phyloP scores from a whole-genome alignment of 2,113 vertebrate species.

The Alligator sinensis region DNA sequence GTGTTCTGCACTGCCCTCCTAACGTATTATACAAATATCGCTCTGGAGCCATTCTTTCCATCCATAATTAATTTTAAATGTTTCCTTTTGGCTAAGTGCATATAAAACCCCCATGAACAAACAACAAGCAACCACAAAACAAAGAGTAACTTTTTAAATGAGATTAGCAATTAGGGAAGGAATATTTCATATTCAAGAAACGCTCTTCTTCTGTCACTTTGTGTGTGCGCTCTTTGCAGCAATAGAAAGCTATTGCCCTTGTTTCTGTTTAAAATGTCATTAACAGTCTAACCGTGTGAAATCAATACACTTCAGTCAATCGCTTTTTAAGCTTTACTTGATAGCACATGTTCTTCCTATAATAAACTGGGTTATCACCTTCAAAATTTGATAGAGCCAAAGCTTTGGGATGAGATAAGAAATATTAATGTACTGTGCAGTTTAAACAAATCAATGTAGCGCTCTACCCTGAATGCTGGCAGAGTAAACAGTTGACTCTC shows the following conservation, averaged over 20 bases:
- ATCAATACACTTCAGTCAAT: slow-evolving; percentile 60
- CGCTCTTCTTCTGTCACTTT: neutral
- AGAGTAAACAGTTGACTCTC: slow-evolving; percentile 60
- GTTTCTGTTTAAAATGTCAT: slow-evolving; percentile 29
- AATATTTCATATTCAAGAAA: neutral
- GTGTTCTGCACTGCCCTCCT: slow-evolving; percentile 39
- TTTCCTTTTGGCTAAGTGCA: neutral
- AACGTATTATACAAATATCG: slow-evolving; percentile 17
- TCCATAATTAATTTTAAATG: neutral
- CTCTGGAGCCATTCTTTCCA: neutral
- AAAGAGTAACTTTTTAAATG: neutral
- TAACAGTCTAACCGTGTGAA: slow-evolving; percentile 37
- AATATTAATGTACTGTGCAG: slow-evolving; percentile 46
- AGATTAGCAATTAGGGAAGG: neutral
- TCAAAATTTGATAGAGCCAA: slow-evolving; percentile 36
- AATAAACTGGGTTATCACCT: slow-evolving; percentile 51
- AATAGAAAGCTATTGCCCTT: neutral
- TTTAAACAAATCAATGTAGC: slow-evolving; percentile 73
- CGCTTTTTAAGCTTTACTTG: slow-evolving; percentile 44
- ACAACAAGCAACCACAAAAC: neutral
- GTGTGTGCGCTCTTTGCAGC: neutral
- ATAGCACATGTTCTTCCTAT: slow-evolving; percentile 48
- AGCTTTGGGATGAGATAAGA: slow-evolving; percentile 55
- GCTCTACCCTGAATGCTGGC: neutral
- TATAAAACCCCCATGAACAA: neutral